Conservation (phyloP, 2,888 invertebrate genomes). For the Trissolcus brochymenae region DNA sequence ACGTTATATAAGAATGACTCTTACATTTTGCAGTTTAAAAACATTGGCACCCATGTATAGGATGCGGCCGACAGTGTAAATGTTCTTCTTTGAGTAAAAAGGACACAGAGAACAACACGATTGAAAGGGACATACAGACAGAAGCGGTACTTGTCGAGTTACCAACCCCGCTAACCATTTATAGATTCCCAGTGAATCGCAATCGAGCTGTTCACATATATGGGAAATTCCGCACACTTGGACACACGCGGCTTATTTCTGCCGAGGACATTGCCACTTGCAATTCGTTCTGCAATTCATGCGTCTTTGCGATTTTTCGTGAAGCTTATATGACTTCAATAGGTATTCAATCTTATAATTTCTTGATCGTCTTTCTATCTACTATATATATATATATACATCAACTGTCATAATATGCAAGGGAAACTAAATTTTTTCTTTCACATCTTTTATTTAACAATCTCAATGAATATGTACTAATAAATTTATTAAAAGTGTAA, state of each 20-base stretch:
- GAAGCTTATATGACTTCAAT: constrained; percentile 40
- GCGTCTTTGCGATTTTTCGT: constrained; percentile 49
- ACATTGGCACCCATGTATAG: constrained; percentile 31
- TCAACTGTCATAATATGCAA: neutral
- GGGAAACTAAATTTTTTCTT: too few species aligned
- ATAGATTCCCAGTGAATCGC: constrained; percentile 61
- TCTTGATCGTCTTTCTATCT: constrained; percentile 10
- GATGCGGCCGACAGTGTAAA: constrained; percentile 35
- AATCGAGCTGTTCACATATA: constrained; percentile 62
- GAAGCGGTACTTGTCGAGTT: constrained; percentile 63
- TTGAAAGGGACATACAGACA: constrained; percentile 59
- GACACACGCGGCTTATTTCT: constrained; percentile 59
- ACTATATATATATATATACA: constrained; percentile 7
- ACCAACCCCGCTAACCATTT: constrained; percentile 61
- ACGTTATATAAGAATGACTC: constrained; percentile 15
- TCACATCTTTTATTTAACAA: too few species aligned
- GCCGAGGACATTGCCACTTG: constrained; percentile 50
- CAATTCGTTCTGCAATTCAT: constrained; percentile 59
- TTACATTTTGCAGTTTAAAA: constrained; percentile 23
- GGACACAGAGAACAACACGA: constrained; percentile 51
- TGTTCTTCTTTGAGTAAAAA: constrained; percentile 48
- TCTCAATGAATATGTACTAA: neutral
- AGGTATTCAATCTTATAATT: constrained; percentile 37
- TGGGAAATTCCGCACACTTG: constrained; percentile 63
- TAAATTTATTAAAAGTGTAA: too few species aligned